Conservation (phyloP, 1,140 invertebrate genomes). For the Drosophila lini region DNA sequence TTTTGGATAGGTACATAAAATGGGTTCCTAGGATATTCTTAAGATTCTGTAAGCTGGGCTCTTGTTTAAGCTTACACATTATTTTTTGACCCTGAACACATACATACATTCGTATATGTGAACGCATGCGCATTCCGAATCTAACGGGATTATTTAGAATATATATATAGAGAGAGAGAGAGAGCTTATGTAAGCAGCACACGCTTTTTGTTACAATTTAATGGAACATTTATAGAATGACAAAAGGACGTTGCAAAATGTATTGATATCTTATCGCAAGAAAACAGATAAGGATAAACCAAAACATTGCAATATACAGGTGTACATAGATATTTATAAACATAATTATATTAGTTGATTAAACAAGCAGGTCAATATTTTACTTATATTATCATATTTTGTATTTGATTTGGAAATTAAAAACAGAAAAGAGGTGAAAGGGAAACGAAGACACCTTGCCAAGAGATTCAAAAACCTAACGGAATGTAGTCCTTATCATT, state of each 20-base stretch:
- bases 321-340: background rate
- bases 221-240: conserved; percentile 1
- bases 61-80: conserved; percentile 4
- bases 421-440: background rate
- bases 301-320: background rate
- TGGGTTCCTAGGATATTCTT: background rate
- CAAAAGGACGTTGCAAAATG: conserved; percentile 2
- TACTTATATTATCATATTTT: background rate
- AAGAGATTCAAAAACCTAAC: background rate
- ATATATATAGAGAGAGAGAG: background rate
- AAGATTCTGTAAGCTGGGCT: conserved; percentile 3
- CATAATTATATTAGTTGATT: background rate
- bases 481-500: background rate
- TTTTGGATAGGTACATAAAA: background rate
- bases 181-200: conserved; percentile 12
- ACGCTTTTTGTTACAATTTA: conserved; percentile 11
- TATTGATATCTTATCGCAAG: conserved; percentile 7
- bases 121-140: conserved; percentile 1
- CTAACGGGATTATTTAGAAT: conserved; percentile 15
- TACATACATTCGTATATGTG: background rate
- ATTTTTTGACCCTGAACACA: conserved; percentile 12
- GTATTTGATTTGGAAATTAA: background rate
- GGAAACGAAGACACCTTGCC: background rate
- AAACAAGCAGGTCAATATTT: no score
- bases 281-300: background rate